These are phyloP conservation scores for Andrena cerasifolii DNA, from an alignment of 1,140 invertebrate species.

Conservation along the genomic window DNA sequence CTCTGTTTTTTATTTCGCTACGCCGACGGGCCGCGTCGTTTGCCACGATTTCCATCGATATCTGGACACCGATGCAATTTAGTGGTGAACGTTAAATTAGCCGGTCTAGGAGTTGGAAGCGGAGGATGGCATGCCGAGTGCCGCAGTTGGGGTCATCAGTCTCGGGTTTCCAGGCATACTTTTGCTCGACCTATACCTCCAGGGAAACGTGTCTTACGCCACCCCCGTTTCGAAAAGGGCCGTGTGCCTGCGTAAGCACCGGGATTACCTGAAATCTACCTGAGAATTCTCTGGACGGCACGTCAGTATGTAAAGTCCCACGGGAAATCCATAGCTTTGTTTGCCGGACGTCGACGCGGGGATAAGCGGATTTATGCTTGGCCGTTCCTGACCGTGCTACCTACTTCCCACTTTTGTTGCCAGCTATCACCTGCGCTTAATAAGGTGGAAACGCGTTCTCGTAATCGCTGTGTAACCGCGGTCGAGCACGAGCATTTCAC, in stretches of 20 bases:
- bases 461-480: slow-evolving; percentile 55
- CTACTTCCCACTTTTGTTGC: slow-evolving; percentile 44
- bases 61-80: no score
- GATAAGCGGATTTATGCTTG: slow-evolving; percentile 76
- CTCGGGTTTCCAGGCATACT: slow-evolving; percentile 16
- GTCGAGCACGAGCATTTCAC: not conserved
- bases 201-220: not conserved
- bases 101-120: no score
- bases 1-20: not conserved
- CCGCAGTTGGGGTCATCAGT: not conserved
- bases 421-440: slow-evolving; percentile 68
- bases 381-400: slow-evolving; percentile 56
- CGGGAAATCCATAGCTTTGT: slow-evolving; percentile 73
- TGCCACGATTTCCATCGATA: no score
- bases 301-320: slow-evolving; percentile 68
- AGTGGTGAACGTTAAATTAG: no score
- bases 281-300: slow-evolving; percentile 68
- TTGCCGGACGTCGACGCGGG: slow-evolving; percentile 65
- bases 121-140: no score
- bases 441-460: slow-evolving; percentile 64
- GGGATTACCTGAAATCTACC: slow-evolving; percentile 72
- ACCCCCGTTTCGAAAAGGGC: slow-evolving; percentile 36
- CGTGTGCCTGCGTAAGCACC: slow-evolving; percentile 31
- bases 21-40: no score
- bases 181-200: not conserved